Percentiles rank a stretch among this genome's conserved stretches.
phyloP scores from a whole-genome alignment of 2,888 invertebrate genomes.

The Xylocampa areola region DNA sequence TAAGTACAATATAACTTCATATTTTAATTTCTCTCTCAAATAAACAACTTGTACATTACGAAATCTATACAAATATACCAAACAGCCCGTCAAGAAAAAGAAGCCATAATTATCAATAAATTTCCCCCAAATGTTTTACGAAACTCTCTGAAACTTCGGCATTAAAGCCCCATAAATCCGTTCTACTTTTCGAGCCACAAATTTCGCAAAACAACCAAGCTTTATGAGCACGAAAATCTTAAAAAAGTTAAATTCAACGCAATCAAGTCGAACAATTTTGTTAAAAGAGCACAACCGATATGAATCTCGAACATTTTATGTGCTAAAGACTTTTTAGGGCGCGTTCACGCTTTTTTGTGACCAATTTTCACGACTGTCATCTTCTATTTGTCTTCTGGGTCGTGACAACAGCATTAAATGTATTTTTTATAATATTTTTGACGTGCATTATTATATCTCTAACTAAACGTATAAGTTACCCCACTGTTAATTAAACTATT shows the following conservation, averaged over 20 bases:
- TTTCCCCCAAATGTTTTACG: constrained; percentile 25
- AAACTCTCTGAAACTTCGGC: constrained; percentile 39
- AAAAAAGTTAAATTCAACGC: constrained; percentile 56
- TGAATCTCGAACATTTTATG: constrained; percentile 62
- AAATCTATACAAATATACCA: neutral
- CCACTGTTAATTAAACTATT: no score
- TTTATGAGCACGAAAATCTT: constrained; percentile 46
- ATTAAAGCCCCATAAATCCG: constrained; percentile 55
- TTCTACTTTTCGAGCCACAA: constrained; percentile 45
- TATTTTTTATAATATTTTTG: no score
- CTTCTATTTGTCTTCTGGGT: no score
- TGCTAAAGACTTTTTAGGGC: constrained; percentile 61
- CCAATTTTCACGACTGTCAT: no score
- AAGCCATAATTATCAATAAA: constrained; percentile 43
- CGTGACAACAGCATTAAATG: no score
- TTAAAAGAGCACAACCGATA: constrained; percentile 63
- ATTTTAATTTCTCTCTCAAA: no score
- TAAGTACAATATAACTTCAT: no score
- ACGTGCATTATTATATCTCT: no score
- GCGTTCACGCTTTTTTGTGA: no score
- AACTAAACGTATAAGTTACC: no score
- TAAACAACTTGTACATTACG: no score
- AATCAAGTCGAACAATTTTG: constrained; percentile 60
- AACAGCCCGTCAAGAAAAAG: constrained; percentile 6
- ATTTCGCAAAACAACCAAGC: constrained; percentile 45